phyloP scores from a whole-genome alignment of 2,113 vertebrate species.

The Hystrix brachyura region DNA sequence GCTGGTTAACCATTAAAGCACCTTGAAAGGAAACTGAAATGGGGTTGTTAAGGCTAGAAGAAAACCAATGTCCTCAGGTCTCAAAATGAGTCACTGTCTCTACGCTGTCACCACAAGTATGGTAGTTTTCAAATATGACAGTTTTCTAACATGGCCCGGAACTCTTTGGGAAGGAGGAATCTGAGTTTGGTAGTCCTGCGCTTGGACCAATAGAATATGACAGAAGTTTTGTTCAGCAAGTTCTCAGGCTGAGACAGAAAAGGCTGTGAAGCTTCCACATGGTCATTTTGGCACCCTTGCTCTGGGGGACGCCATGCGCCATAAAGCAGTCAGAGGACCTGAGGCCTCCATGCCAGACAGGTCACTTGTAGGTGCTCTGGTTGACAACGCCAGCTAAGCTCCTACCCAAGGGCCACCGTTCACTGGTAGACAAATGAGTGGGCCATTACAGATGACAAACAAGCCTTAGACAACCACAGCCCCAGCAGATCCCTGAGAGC shows the following conservation, averaged over 20 bases:
- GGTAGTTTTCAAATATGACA: not conserved
- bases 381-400: not conserved
- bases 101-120: not conserved
- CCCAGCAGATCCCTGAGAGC: not conserved
- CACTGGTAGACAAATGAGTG: too few species aligned
- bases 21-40: not conserved
- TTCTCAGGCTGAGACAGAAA: not conserved
- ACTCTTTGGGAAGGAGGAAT: not conserved
- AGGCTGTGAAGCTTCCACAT: not conserved
- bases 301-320: not conserved
- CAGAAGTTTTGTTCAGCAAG: not conserved
- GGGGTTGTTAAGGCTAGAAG: not conserved
- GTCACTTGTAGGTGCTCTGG: too few species aligned
- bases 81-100: not conserved
- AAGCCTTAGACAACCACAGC: not conserved
- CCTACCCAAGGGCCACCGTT: not conserved
- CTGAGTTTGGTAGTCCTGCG: not conserved
- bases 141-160: not conserved
- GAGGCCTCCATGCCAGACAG: fast-evolving
- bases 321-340: not conserved
- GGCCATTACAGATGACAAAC: fast-evolving
- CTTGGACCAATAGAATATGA: not conserved
- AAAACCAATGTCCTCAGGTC: fast-evolving
- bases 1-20: slow-evolving; percentile 54
- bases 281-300: not conserved